Conservation (phyloP, 2,113 vertebrate genomes). For the Lophius piscatorius region DNA sequence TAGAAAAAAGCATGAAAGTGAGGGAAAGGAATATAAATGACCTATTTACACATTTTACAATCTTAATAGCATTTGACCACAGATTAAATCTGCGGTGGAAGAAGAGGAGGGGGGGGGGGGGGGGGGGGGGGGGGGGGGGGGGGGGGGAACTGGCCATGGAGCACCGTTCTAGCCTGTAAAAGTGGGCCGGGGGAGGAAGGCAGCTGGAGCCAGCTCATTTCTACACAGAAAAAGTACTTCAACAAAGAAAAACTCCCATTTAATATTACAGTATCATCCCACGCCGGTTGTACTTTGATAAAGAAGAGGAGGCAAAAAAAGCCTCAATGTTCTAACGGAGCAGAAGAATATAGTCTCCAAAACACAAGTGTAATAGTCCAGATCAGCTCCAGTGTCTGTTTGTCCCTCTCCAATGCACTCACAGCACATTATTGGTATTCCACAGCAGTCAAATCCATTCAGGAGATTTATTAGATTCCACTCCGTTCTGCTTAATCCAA, state of each 20-base stretch:
- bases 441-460: slow-evolving; percentile 76
- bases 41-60: slow-evolving; percentile 67
- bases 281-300: slow-evolving; percentile 43
- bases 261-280: slow-evolving; percentile 54
- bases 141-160: slow-evolving; percentile 15
- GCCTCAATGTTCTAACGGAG: slow-evolving; percentile 41
- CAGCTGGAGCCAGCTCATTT: slow-evolving; percentile 49
- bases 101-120: background rate
- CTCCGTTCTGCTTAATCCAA: slow-evolving; percentile 67
- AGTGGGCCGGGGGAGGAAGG: slow-evolving; percentile 35
- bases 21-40: slow-evolving; percentile 29
- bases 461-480: slow-evolving; percentile 75
- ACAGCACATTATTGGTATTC: slow-evolving; percentile 62
- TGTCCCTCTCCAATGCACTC: slow-evolving; percentile 42
- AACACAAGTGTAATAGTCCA: slow-evolving; percentile 48
- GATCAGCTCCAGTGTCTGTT: slow-evolving; percentile 59
- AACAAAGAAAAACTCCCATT: slow-evolving; percentile 60
- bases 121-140: too few species aligned
- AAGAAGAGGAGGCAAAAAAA: slow-evolving; percentile 34
- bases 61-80: slow-evolving; percentile 26
- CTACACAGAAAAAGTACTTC: slow-evolving; percentile 39
- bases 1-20: slow-evolving; percentile 47
- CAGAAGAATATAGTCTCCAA: slow-evolving; percentile 47
- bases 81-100: slow-evolving; percentile 39
- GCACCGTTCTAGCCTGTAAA: slow-evolving; percentile 41